Conservation (phyloP, 2,797 vertebrate species). For the Cirrhinus molitorella region DNA sequence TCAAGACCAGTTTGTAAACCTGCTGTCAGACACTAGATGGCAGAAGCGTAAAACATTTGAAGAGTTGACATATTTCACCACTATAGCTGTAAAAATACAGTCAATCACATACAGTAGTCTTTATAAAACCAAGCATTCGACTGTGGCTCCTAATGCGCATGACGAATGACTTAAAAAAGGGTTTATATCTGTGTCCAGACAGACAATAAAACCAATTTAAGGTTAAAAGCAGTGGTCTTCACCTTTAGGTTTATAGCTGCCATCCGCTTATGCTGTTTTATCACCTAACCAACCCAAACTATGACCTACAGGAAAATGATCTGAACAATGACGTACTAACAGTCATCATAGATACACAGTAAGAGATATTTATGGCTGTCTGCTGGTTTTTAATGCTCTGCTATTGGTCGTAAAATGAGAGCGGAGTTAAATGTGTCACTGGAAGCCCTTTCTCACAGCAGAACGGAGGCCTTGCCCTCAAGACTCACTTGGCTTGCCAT, state of each 20-base stretch:
- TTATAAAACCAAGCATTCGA: no score
- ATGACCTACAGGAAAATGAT: background rate
- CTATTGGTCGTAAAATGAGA: background rate
- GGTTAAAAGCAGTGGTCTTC: background rate
- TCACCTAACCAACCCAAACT: background rate
- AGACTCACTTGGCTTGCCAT: slow-evolving; percentile 60
- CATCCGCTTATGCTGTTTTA: background rate
- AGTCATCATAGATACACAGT: background rate
- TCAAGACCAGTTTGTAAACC: no score
- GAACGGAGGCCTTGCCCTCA: slow-evolving; percentile 11
- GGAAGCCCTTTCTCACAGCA: background rate
- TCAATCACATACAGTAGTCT: background rate
- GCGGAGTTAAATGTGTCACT: background rate
- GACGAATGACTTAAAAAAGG: background rate
- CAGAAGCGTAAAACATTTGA: slow-evolving; percentile 64
- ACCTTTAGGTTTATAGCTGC: background rate
- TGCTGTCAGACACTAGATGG: slow-evolving; percentile 72
- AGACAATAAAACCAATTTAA: background rate
- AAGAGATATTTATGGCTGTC: background rate
- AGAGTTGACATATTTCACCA: no score
- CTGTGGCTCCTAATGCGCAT: background rate
- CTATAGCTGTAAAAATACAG: background rate
- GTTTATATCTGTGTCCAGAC: background rate
- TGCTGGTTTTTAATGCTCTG: background rate
- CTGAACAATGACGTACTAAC: background rate